Evolutionary conservation across 2,113 vertebrate species (phyloP).

Genomic region (Diglossa brunneiventris): DNA sequence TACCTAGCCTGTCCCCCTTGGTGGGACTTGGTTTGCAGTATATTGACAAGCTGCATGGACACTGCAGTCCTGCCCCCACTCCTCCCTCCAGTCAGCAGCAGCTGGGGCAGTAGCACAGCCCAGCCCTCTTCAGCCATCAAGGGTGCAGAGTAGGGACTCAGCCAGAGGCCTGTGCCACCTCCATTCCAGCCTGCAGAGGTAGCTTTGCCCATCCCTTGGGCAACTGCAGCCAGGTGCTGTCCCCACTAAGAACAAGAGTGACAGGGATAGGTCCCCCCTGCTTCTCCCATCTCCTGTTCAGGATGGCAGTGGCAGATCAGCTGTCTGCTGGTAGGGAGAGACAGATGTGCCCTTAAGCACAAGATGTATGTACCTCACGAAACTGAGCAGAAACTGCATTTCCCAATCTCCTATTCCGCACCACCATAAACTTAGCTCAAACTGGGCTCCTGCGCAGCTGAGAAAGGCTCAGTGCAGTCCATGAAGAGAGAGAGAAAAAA

Average conservation of each 20-base stretch:
- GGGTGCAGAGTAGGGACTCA: neutral
- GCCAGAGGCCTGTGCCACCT: neutral
- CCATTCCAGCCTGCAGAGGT: neutral
- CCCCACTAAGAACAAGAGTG: neutral
- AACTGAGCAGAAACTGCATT: neutral
- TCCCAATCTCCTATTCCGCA: accelerated
- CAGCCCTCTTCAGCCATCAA: accelerated
- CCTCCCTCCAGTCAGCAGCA: accelerated
- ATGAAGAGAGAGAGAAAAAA: neutral
- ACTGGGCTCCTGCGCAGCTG: neutral
- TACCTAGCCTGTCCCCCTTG: accelerated
- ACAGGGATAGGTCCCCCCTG: neutral
- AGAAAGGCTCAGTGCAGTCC: neutral
- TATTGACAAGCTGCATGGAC: accelerated
- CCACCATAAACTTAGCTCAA: neutral
- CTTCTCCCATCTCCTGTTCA: neutral
- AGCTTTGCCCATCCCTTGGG: neutral
- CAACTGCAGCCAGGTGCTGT: accelerated
- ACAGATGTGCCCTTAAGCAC: neutral
- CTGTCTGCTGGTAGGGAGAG: neutral
- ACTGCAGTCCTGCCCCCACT: neutral
- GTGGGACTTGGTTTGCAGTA: accelerated
- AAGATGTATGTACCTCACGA: accelerated
- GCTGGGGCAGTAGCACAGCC: neutral
- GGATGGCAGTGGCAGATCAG: neutral